phyloP scores from a whole-genome alignment of 2,113 vertebrate genomes.

The Salvelinus alpinus region DNA sequence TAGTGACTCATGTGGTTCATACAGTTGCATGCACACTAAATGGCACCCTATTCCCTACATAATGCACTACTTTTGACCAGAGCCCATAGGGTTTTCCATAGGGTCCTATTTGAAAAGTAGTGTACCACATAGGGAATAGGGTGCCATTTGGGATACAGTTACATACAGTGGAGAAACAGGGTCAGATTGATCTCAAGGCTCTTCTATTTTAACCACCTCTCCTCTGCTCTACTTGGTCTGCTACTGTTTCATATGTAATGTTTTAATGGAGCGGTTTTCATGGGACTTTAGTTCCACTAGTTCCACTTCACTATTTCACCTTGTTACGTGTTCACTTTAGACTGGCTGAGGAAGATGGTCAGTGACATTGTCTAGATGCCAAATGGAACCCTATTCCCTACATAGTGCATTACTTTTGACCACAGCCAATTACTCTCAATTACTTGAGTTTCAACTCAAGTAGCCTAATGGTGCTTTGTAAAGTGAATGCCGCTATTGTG shows the following conservation, averaged over 20 bases:
- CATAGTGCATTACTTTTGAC: slow-evolving; percentile 1
- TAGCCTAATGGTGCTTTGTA: background rate
- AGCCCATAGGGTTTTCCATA: no score
- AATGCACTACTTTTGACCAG: no score
- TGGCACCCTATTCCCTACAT: no score
- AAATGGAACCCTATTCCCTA: slow-evolving; percentile 2
- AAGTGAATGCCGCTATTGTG: slow-evolving; percentile 24
- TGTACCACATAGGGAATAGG: no score
- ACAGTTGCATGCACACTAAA: slow-evolving; percentile 1
- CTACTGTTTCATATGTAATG: slow-evolving; percentile 55
- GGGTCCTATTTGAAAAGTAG: no score
- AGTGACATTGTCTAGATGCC: background rate
- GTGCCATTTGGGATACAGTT: no score
- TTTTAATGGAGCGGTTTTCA: slow-evolving; percentile 54
- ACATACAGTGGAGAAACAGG: slow-evolving; percentile 25
- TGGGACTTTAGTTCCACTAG: slow-evolving; percentile 45
- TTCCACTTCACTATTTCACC: background rate
- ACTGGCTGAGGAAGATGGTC: slow-evolving; percentile 9
- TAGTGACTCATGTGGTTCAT: slow-evolving; percentile 26
- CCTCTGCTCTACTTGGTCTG: no score
- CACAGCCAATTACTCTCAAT: background rate
- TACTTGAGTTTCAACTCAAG: no score
- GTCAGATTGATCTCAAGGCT: slow-evolving; percentile 32
- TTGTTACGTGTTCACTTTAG: background rate
- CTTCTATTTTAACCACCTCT: slow-evolving; percentile 42